phyloP scores from a whole-genome alignment of 2,888 invertebrate genomes.

The Papilio protenor region DNA sequence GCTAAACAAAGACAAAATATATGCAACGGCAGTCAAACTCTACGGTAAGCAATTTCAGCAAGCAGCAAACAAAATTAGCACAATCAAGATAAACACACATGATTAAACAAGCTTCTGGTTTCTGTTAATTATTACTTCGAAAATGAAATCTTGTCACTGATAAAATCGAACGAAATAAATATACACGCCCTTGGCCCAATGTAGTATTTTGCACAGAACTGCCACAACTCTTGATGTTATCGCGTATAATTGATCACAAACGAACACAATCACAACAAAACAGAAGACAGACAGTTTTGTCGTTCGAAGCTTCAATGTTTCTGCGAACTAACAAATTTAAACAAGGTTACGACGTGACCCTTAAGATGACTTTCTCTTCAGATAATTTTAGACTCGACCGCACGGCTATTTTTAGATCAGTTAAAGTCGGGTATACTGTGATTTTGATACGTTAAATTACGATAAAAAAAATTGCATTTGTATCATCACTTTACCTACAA shows the following conservation, averaged over 20 bases:
- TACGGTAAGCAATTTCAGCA: neutral
- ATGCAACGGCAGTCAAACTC: too few species aligned
- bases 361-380: neutral
- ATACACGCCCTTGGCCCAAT: neutral
- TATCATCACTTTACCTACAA: too few species aligned
- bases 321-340: neutral
- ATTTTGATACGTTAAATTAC: neutral
- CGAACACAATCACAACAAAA: neutral
- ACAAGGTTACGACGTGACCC: slow-evolving; percentile 3
- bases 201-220: neutral
- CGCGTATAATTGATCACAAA: neutral
- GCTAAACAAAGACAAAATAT: too few species aligned
- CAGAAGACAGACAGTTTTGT: neutral
- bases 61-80: neutral
- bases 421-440: neutral
- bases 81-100: neutral
- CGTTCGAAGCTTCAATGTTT: neutral
- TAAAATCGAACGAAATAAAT: neutral
- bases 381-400: neutral
- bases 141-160: neutral
- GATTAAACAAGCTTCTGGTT: too few species aligned
- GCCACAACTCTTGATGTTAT: neutral
- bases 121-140: too few species aligned
- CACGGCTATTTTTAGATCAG: neutral
- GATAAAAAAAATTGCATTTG: neutral